Evolutionary conservation across 2,113 vertebrate species (phyloP).

Genomic region (Pantherophis guttatus): DNA sequence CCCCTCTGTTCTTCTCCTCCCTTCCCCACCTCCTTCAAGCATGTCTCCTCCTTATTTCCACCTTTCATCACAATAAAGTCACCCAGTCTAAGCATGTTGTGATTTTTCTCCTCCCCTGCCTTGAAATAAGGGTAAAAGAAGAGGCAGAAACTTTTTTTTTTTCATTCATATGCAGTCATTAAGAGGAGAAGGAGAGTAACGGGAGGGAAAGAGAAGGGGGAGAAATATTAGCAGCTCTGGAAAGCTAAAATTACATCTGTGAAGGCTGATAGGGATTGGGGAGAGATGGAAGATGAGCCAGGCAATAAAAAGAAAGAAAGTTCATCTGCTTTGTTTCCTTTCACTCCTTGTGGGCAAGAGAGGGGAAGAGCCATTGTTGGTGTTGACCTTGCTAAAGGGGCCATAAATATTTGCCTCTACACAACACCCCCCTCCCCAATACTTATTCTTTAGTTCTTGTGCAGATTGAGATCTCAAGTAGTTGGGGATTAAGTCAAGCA

Average conservation of each 20-base stretch:
- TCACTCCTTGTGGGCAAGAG: background rate
- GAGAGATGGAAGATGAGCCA: background rate
- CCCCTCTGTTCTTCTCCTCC: background rate
- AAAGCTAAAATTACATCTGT: background rate
- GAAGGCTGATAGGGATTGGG: background rate
- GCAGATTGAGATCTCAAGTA: background rate
- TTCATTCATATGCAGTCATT: background rate
- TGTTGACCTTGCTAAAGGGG: conserved; percentile 22
- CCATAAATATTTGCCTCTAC: background rate
- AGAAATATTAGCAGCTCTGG: background rate
- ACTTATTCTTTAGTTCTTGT: conserved; percentile 28
- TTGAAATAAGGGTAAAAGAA: background rate
- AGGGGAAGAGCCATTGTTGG: conserved; percentile 15
- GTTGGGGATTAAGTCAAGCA: background rate
- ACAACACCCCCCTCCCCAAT: background rate
- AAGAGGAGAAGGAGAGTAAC: background rate
- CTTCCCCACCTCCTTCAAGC: background rate
- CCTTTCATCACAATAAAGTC: background rate
- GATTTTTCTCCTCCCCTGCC: background rate
- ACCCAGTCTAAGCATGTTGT: conserved; percentile 7
- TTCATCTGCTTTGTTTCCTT: background rate
- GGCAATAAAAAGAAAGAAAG: background rate
- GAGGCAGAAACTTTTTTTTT: background rate
- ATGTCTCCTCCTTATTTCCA: background rate
- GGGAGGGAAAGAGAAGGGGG: background rate